phyloP scores from a whole-genome alignment of 2,888 invertebrate genomes.

The Eupithecia insigniata region DNA sequence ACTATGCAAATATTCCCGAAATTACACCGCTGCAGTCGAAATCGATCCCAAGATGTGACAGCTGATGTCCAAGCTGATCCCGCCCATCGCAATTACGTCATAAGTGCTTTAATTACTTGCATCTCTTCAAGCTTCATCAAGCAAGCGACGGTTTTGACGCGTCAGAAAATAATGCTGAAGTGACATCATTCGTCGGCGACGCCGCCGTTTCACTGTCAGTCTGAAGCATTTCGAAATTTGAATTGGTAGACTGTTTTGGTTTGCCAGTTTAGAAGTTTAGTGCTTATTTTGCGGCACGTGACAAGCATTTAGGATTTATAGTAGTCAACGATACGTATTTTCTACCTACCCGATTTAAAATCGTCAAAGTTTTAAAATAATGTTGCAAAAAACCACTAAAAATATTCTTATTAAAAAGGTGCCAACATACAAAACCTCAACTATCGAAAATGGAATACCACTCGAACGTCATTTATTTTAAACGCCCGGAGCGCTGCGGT shows the following conservation, averaged over 20 bases:
- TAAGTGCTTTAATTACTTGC: constrained; percentile 39
- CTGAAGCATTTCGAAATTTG: constrained; percentile 33
- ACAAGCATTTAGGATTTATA: background rate
- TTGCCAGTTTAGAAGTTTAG: constrained; percentile 22
- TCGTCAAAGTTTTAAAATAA: constrained; percentile 1
- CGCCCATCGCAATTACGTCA: constrained; percentile 25
- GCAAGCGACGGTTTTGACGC: constrained; percentile 29
- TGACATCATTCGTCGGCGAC: constrained; percentile 25
- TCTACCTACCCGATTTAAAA: background rate
- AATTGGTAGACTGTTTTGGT: constrained; percentile 29
- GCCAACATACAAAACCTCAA: constrained; percentile 20
- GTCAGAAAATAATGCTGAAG: constrained; percentile 35
- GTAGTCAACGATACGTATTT: background rate
- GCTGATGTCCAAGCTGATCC: constrained; percentile 26
- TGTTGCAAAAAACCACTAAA: background rate
- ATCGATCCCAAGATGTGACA: constrained; percentile 39
- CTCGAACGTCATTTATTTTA: constrained; percentile 22
- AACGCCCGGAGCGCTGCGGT: constrained; percentile 43
- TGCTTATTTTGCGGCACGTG: constrained; percentile 3
- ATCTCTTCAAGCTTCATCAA: constrained; percentile 34
- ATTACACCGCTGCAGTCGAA: constrained; percentile 34
- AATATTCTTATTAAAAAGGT: constrained; percentile 7
- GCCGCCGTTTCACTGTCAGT: constrained; percentile 32
- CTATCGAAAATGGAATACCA: constrained; percentile 23
- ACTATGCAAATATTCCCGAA: constrained; percentile 34